These are phyloP conservation scores for Notarius quadriscutis DNA, from an alignment of 2,113 vertebrate genomes.

Conservation along the genomic window DNA sequence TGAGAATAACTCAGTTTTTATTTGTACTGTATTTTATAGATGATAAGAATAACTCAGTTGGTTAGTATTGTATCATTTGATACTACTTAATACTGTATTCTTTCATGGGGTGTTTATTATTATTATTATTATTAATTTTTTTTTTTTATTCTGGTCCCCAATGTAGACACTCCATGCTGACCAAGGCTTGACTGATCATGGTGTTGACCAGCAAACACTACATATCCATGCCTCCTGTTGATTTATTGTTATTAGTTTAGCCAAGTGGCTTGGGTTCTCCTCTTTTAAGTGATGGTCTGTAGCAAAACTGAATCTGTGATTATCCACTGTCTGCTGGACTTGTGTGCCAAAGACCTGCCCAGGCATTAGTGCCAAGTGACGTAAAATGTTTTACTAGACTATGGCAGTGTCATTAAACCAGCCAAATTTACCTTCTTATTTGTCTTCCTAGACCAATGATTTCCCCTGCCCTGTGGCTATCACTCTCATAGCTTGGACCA, in stretches of 20 bases:
- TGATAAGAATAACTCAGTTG: too few species aligned
- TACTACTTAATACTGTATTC: too few species aligned
- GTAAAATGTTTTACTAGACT: background rate
- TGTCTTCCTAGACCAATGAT: background rate
- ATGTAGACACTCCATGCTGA: too few species aligned
- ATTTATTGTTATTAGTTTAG: background rate
- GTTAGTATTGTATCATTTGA: too few species aligned
- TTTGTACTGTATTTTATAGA: too few species aligned
- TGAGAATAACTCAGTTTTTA: too few species aligned
- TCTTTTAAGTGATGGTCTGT: background rate
- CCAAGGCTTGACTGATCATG: too few species aligned
- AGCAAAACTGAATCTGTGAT: background rate
- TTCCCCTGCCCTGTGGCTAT: background rate
- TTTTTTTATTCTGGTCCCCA: too few species aligned
- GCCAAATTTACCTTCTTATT: background rate
- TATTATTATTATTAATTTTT: too few species aligned
- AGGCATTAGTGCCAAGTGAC: background rate
- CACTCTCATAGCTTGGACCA: background rate
- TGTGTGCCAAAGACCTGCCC: background rate
- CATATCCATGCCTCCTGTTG: background rate
- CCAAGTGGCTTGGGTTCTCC: background rate
- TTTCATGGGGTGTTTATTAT: too few species aligned
- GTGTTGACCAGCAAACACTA: background rate
- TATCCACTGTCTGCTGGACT: background rate
- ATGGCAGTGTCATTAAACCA: background rate